Evolutionary conservation across 1,140 invertebrate species (phyloP), one percentile per base, ranked within the genome.

Genomic region (Ceratitis capitata): DNA sequence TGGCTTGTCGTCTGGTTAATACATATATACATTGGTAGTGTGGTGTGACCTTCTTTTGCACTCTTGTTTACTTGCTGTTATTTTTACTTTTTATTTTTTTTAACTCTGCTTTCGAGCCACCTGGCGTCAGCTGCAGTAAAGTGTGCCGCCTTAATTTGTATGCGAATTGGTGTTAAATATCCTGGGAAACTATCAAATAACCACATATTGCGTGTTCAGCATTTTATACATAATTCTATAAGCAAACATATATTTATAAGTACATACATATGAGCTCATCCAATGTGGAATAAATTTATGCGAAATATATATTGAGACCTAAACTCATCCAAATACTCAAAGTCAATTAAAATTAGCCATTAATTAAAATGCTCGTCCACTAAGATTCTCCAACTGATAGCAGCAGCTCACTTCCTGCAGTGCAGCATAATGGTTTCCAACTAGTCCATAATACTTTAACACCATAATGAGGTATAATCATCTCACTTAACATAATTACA

Each of bases 91-190:
- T 29, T 61, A 3, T 26, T 64, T 35, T 10, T 64, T 35, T 10
- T 64, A 3, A 12, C 14, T 35, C 14, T 35, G 2, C 2, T n/a
- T 4, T 32, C 29, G 16, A 23, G n/a, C n/a, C 61, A 45, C 39
- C 69, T 78, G 69, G 69, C 16, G 69, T 78, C 69, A 78, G 69
- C 69, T 78, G 69, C 9, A 19, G n/a, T 47, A 26, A 78, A 78
- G 69, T 78, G 42, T 78, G 69, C 69, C 69, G n/a, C 39, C 39
- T 78, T 78, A 78, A 23, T 78, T 42, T 19, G 42, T 78, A 78
- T 78, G 69, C 39, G 69, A 47, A 78, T 45, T 47, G 39, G 39
- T 69, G 61, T 69, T 45, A 45, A 78, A 78, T 78, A 45, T 45
- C 42, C 35, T 78, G 69, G 39, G 69, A 78, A 78, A 78, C 16